phyloP scores from a whole-genome alignment of 2,797 vertebrate species.

The Coregonus suidteri region DNA sequence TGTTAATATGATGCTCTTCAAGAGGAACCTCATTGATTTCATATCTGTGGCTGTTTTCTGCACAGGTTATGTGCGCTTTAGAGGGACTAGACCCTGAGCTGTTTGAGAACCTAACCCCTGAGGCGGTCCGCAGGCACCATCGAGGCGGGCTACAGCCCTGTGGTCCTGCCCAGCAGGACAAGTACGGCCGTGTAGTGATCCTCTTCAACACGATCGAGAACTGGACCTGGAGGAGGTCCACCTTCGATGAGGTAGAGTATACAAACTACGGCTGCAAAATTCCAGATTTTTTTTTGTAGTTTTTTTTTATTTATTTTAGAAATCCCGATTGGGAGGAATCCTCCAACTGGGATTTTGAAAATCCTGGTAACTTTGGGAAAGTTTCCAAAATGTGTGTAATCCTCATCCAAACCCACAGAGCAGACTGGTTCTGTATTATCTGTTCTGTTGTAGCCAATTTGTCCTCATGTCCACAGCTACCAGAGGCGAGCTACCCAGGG shows the following conservation, averaged over 20 bases:
- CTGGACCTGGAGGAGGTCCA: constrained; percentile 88
- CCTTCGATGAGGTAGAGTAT: constrained; percentile 83
- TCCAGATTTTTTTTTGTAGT: no score
- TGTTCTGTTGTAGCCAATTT: no score
- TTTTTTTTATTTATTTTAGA: no score
- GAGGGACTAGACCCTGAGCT: constrained; percentile 95
- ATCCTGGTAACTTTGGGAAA: no score
- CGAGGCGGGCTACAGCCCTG: constrained; percentile 92
- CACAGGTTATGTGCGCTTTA: constrained; percentile 90
- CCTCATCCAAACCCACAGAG: no score
- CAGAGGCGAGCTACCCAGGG: no score
- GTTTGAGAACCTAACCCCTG: constrained; percentile 88
- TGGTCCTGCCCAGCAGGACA: constrained; percentile 87
- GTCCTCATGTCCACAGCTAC: no score
- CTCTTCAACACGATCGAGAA: constrained; percentile 90
- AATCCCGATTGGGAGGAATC: no score
- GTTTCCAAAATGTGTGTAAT: no score
- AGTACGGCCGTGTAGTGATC: constrained; percentile 82
- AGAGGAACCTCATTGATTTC: not conserved
- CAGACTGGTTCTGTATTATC: no score
- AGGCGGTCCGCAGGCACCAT: constrained; percentile 94
- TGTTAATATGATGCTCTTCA: not conserved
- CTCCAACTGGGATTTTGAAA: no score
- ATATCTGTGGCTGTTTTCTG: not conserved
- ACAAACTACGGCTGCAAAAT: not conserved